Base-by-base conservation (phyloP, 2,888 invertebrate species). In the Dolichomitus sp. region DNA sequence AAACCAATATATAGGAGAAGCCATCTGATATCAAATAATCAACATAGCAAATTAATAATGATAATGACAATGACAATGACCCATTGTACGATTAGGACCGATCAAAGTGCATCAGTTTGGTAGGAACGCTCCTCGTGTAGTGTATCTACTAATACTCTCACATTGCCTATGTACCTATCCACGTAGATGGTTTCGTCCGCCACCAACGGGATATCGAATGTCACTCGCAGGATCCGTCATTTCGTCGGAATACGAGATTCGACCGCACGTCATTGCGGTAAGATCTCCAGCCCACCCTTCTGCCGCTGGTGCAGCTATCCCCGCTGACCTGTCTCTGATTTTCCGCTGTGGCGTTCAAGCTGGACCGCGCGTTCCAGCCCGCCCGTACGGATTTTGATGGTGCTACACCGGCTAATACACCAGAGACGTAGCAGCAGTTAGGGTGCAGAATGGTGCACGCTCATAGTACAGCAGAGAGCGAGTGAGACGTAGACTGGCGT, bases 261-360 rank as follows among this genome's bases (percentile, higher is more conserved):
- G 93, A 93, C 93, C 93, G 88, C 93, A 93, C 89, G 92, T 92
- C 92, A 92, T 92, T 93, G 93, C 92, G 93, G 93, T 93, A 93
- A 93, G 93, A 93, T 91, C 88, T 92, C 92, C 86, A 86, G 81
- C 84, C 86, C 88, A 84, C 88, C 77, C 76, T 63, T 42, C 69
- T 81, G 66, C 78, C 78, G 80, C 80, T 75, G 80, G 30, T 66
- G 69, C 80, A 73, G 40, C 61, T 76, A 79, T 70, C 76, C 66
- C 87, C 87, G 85, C 85, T 85, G 86, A 85, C 84, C 89, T 88
- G 88, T 87, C 89, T 90, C 90, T 91, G 91, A 91, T 92, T 91
- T 92, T 92, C 91, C 90, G 89, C 88, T 87, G 88, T 88, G 87
- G 88, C 88, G 87, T 89, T 91, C 90, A 90, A 90, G 90, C 86